phyloP scores from a whole-genome alignment of 2,888 invertebrate species.

The Hipparchia semele region DNA sequence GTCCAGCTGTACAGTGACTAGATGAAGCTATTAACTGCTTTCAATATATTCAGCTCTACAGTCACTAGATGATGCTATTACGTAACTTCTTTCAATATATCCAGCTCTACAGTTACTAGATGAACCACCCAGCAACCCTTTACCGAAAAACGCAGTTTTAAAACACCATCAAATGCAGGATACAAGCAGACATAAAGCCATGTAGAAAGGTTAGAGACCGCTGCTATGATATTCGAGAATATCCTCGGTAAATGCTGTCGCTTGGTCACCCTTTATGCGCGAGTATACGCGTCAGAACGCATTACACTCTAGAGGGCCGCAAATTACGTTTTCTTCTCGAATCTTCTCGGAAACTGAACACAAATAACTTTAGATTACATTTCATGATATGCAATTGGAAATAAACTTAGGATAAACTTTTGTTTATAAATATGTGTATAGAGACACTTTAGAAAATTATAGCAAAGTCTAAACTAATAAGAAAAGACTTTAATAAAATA shows the following conservation, averaged over 20 bases:
- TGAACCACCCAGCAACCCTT: too few relatives aligned
- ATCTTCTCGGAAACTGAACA: slow-evolving; percentile 53
- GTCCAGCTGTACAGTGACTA: too few relatives aligned
- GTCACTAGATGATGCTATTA: too few relatives aligned
- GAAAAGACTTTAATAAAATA: too few relatives aligned
- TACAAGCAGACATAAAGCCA: too few relatives aligned
- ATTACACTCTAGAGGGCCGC: slow-evolving; percentile 60
- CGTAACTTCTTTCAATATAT: too few relatives aligned
- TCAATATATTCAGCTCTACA: too few relatives aligned
- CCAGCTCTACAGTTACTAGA: too few relatives aligned
- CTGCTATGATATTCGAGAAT: slow-evolving; percentile 27
- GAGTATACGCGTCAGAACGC: slow-evolving; percentile 62
- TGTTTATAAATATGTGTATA: not conserved
- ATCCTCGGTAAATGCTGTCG: not conserved
- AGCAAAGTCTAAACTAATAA: not conserved
- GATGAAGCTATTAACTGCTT: too few relatives aligned
- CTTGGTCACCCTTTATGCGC: slow-evolving; percentile 40
- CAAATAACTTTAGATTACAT: slow-evolving; percentile 53
- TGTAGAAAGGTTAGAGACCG: too few relatives aligned
- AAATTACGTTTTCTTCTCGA: slow-evolving; percentile 54
- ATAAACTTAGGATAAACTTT: slow-evolving; percentile 4
- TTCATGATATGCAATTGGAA: slow-evolving; percentile 45
- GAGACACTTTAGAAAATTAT: not conserved
- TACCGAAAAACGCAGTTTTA: too few relatives aligned
- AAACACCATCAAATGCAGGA: too few relatives aligned